Evolutionary conservation across 2,888 invertebrate species (phyloP), one percentile per base, ranked within the genome.

Genomic region (Chrysomela aeneicollis): DNA sequence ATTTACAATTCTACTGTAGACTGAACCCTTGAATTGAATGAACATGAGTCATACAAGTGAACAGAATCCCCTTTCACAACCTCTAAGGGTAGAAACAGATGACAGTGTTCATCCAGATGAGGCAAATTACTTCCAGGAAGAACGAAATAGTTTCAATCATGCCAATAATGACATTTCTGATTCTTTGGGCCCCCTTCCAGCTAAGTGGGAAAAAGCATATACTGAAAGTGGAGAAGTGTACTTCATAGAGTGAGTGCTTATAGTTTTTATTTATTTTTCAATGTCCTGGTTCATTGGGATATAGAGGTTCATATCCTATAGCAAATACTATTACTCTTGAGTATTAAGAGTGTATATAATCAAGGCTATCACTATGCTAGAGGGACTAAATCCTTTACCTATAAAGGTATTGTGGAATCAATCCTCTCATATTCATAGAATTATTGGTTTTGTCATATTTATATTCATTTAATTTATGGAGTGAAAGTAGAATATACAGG

Each of bases 131-230:
- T 81, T 79, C 71, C 77, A 76, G 59, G 76, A 79, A 64, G 79
- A 79, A 55, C 79, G 80, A 61, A 78, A 79, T 64, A 80, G 77
- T 71, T 80, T 78, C 65, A 79, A 75, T 69, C 77, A 77, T 50
- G 76, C 74, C 52, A 77, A 77, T 64, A 77, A 73, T 66, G 76
- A 82, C 66, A 87, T 87, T 75, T 86, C 86, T 77, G 92, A 92
- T 79, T 92, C 93, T 70, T 84, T 97, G 61, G 97, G 97, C 17
- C 94, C 97, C 0, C 84, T 98, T 71, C 98, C 98, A 62, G 87
- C 91, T 3, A 97, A 97, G 86, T 98, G 98, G 98, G 98, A 98
- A 83, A 95, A 97, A 81, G 97, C 97, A 2, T 97, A 93, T 80
- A 97, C 98, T 10, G 97, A 97, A 71, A 93, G 94, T 67, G 98